Base-by-base conservation (phyloP, 2,888 invertebrate genomes). In the Eupsilia transversa region DNA sequence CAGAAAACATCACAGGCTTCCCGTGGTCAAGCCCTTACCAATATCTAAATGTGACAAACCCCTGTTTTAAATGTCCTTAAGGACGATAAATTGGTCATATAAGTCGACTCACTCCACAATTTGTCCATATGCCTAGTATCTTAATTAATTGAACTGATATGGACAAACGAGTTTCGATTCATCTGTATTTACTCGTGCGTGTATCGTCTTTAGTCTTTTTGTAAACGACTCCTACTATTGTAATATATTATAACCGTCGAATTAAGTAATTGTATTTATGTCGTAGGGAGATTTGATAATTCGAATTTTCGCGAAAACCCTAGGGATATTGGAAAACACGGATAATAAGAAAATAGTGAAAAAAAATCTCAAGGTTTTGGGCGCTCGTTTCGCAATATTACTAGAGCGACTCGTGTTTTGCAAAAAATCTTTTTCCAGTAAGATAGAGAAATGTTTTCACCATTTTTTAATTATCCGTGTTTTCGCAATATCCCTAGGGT, bases 191-290 rank as follows among this genome's bases (percentile, higher is more conserved):
- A 63, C 20, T 6, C 23, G 49, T 41, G 56, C 57, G 60, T 63
- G 59, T 0, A 10, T 64, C 20, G 30, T 56, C 20, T 80, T 46
- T 64, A 54, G 52, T 67, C 5, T 54, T 41, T 64, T 64, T 63
- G 52, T 23, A 23, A 67, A 56, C 56, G 27, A 46, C 59, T 35
- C 41, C 46, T 66, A 61, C 54, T 67, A 63, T 63, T 66, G 69
- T 56, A 49, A 69, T 41, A n/a, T 61, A 70, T 64, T 59, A n/a
- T n/a, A 70, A 35, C 7, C 23, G 57, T 72, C 43, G 41, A 60
- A 83, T 87, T 83, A 87, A 81, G 84, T 77, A 73, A 87, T 76
- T 43, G 64, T 82, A n/a, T n/a, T n/a, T n/a, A n/a, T n/a, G n/a
- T n/a, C n/a, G n/a, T n/a, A n/a, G n/a, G n/a, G n/a, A n/a, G n/a